Evolutionary conservation across 2,888 invertebrate species (phyloP), one percentile per base, ranked within the genome.

Genomic region (Lepidocyrtinus sp.): DNA sequence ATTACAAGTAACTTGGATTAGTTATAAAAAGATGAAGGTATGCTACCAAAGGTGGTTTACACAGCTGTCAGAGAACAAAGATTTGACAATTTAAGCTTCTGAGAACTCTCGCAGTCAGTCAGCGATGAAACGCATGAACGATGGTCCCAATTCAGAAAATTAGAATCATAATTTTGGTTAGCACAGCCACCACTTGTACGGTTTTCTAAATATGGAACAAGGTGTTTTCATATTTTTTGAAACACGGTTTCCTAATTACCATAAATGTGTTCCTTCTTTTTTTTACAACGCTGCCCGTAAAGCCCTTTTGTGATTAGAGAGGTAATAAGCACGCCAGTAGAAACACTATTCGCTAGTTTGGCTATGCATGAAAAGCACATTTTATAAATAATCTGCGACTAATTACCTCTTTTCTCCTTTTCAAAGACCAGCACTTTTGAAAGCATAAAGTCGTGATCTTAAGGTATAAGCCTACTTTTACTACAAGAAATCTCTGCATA

Each of bases 171-270:
- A n/a, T n/a, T n/a, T n/a, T n/a, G n/a, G n/a, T n/a, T n/a, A n/a
- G n/a, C n/a, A n/a, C n/a, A n/a, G n/a, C n/a, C n/a, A n/a, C 50
- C 50, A 50, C 50, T 12, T 50, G n/a, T 1, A 36, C 5, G 12
- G 36, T 2, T 17, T 50, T 62, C 81, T 81, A 72, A 75, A 81
- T 81, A 81, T 81, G 81, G 72, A 75, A 59, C 65, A 50, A 79
- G 65, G 71, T 75, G 75, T 81, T 75, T 71, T 75, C 72, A 68
- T 22, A 75, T 63, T 67, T 50, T 71, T 71, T 65, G 71, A 67
- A 80, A 80, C 71, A 75, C 71, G 65, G 45, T 71, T 74, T 67
- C 71, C 64, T 81, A 81, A 81, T 81, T 72, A 81, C 72, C 81
- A 75, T 81, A 81, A 75, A 72, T 75, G 81, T 63, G 65, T 9